Base-by-base conservation (phyloP, 2,888 invertebrate species). In the Synanthedon vespiformis region DNA sequence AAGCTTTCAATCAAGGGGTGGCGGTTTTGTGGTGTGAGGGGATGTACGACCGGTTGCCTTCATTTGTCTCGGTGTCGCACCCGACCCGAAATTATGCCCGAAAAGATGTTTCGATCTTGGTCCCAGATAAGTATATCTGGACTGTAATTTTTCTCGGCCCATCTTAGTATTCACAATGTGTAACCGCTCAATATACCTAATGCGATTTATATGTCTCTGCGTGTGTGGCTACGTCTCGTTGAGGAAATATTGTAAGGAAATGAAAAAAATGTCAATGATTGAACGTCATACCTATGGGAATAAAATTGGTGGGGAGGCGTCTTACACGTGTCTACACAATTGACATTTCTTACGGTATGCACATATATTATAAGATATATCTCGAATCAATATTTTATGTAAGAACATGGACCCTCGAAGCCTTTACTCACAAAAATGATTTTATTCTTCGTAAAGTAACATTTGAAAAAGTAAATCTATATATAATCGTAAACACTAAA, bases 271-370 rank as follows among this genome's bases (percentile, higher is more conserved):
- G 73, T 78, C 82, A 80, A 83, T 85, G 86, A 88, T 85, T 82
- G 82, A 83, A 77, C 74, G 77, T 73, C 78, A 77, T 82, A 78
- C 86, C 83, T 78, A 66, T 71, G 85, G 84, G 87, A 88, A 86
- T 86, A 84, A 74, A 81, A 83, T 82, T 78, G 61, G 67, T 62
- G 62, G 61, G 65, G 48, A 16, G 65, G 66, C 65, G 64, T 63
- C 64, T 62, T 70, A 73, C 74, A 73, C 78, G 77, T 77, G 77
- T 75, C 74, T 74, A 34, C 69, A 68, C 71, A 77, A 80, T 79
- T 76, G 77, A 68, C 77, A 75, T 78, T 77, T 1, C 34, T 75
- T 74, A 34, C 34, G 34, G 10, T 34, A 34, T 34, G 34, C 34
- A 34, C 34, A 34, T 34, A 34, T 10, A 34, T 34, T 34, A 34